Evolutionary conservation across 2,888 invertebrate genomes (phyloP), one percentile per base, ranked within the genome.

Genomic region (Drosophila neutralis): DNA sequence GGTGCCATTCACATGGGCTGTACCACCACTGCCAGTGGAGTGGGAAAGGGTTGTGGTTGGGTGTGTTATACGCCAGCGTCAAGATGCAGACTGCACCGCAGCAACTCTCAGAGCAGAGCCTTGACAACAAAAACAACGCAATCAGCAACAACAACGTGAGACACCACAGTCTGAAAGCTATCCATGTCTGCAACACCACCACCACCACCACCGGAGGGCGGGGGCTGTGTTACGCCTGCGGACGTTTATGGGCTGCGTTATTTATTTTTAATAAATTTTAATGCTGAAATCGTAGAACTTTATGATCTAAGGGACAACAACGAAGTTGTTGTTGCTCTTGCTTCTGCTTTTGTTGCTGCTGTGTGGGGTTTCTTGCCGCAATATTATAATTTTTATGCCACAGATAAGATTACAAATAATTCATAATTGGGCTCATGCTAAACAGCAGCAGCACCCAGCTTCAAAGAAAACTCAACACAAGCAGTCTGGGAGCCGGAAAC

Each of bases 191-290:
- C 52, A 57, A 11, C 66, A 52, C 58, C 18, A 35, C 5, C 35
- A 35, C 4, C 49, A 51, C 48, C 35, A 45, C 24, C 48, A 64
- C 35, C 13, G 24, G 18, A 56, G 21, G 42, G n/a, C 8, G 52
- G 35, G n/a, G n/a, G n/a, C 8, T 27, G 27, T 18, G 40, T 40
- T 13, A 24, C 10, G 63, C 68, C 63, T 33, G 51, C 35, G 58
- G 51, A 33, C 73, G 48, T 67, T 76, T 80, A 78, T 76, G 64
- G 54, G 40, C 56, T 66, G 74, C 74, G 67, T 77, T 80, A 81
- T 80, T 71, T 80, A 80, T 81, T 80, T 85, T 87, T 87, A 87
- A 85, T 89, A 87, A 85, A 85, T 85, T 83, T 89, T 87, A 83
- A 85, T 85, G 87, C 76, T 87, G 85, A 87, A 87, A 89, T 79